phyloP scores from a whole-genome alignment of 2,113 vertebrate genomes.

The Sitta europaea region DNA sequence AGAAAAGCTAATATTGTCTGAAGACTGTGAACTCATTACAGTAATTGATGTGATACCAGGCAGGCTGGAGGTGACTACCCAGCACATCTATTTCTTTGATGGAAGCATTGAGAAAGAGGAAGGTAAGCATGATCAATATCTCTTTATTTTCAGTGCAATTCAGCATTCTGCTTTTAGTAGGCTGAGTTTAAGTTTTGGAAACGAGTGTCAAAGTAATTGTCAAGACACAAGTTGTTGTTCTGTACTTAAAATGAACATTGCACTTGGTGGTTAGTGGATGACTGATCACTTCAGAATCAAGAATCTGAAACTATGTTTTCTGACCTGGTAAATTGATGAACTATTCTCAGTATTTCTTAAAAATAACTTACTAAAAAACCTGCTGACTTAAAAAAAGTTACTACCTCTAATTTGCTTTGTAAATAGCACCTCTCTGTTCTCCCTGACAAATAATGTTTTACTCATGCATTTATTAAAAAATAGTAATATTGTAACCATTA shows the following conservation, averaged over 20 bases:
- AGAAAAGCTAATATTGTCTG: conserved; percentile 88
- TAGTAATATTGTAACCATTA: not conserved
- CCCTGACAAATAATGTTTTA: not conserved
- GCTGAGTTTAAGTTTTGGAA: not conserved
- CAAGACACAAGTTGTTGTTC: not conserved
- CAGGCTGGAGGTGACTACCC: conserved; percentile 93
- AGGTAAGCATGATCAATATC: conserved; percentile 69
- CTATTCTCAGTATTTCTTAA: not conserved
- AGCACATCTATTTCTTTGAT: conserved; percentile 95
- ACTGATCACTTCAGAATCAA: not conserved
- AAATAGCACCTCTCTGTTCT: not conserved
- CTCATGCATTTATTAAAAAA: not conserved
- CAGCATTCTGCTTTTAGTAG: not conserved
- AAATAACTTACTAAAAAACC: not conserved
- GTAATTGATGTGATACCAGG: conserved; percentile 89
- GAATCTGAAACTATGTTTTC: not conserved
- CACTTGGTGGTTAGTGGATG: not conserved
- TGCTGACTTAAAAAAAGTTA: not conserved
- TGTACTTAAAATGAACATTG: not conserved
- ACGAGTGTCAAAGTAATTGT: not conserved
- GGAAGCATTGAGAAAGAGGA: conserved; percentile 92
- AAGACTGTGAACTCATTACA: conserved; percentile 94
- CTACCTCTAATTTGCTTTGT: not conserved
- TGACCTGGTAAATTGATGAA: not conserved
- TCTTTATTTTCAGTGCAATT: not conserved